A percentile compares a stretch with the other conserved stretches of the same genome.
These are phyloP conservation scores for Leptobrachium leishanense DNA, from an alignment of 2,113 vertebrate species.

Conservation along the genomic window DNA sequence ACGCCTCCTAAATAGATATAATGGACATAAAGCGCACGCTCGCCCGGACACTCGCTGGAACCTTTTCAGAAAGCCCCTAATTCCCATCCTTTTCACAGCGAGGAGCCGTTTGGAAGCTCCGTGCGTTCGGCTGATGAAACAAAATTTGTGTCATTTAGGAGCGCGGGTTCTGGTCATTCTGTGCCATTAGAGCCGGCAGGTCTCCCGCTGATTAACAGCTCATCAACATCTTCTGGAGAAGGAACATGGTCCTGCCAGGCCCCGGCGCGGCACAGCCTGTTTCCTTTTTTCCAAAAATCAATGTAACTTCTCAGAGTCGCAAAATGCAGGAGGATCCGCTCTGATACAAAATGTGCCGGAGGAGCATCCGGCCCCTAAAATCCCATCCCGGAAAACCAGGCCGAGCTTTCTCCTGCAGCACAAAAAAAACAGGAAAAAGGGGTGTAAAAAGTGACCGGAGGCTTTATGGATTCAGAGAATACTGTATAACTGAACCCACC, in stretches of 20 bases:
- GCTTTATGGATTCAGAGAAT: no score
- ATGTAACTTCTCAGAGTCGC: neutral
- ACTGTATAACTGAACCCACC: no score
- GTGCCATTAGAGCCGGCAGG: constrained; percentile 21
- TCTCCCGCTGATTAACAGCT: constrained; percentile 7
- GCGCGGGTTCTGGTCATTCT: constrained; percentile 15
- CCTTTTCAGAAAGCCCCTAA: constrained; percentile 20
- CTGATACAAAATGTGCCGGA: neutral
- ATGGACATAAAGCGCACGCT: neutral
- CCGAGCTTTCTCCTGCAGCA: no score
- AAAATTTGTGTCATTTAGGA: constrained; percentile 40
- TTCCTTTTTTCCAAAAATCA: neutral
- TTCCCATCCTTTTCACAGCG: constrained; percentile 2
- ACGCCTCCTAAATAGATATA: constrained; percentile 2
- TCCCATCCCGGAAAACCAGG: no score
- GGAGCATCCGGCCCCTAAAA: no score
- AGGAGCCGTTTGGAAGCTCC: constrained; percentile 21
- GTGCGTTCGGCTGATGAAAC: constrained; percentile 22
- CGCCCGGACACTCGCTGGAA: constrained; percentile 4
- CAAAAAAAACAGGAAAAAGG: no score
- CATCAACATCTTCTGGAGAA: constrained; percentile 4
- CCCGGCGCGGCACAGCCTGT: neutral
- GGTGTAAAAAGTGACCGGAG: no score
- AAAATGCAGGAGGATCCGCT: neutral
- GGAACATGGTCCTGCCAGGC: neutral